Evolutionary conservation across 2,113 vertebrate genomes (phyloP).

Genomic region (Limnothrissa miodon): DNA sequence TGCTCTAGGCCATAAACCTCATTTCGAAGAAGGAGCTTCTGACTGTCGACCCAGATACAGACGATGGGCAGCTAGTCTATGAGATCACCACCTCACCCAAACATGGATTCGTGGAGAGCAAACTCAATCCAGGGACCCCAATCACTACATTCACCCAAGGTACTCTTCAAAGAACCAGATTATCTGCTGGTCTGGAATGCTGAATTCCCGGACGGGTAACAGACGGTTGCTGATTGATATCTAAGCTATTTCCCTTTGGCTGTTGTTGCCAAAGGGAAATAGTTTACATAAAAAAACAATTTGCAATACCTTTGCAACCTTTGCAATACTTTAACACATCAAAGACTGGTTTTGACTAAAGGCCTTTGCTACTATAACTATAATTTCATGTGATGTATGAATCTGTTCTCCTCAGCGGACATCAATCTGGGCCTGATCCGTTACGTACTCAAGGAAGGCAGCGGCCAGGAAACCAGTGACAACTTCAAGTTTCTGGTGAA

Average conservation of each 20-base stretch:
- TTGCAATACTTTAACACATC: too few species aligned
- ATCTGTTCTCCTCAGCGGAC: constrained; percentile 71
- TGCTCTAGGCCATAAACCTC: constrained; percentile 83
- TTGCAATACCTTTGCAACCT: too few species aligned
- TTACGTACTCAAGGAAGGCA: constrained; percentile 82
- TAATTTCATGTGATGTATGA: not conserved
- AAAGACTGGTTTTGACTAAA: too few species aligned
- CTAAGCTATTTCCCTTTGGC: too few species aligned
- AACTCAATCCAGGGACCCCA: constrained; percentile 74
- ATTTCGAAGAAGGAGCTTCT: constrained; percentile 96
- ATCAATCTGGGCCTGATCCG: constrained; percentile 89
- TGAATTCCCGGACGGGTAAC: not conserved
- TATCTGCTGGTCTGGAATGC: not conserved
- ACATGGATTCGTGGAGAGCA: constrained; percentile 87
- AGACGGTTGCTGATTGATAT: not conserved
- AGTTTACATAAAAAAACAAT: too few species aligned
- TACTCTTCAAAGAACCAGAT: constrained; percentile 44
- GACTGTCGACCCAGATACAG: constrained; percentile 88
- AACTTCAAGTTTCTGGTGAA: constrained; percentile 93
- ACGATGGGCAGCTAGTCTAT: constrained; percentile 84
- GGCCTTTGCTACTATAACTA: not conserved
- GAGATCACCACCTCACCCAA: constrained; percentile 78
- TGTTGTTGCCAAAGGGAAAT: not conserved
- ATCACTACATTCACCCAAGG: constrained; percentile 86
- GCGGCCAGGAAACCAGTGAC: constrained; percentile 78